phyloP scores from a whole-genome alignment of 2,797 vertebrate species.

The Enteromius paludinosus region DNA sequence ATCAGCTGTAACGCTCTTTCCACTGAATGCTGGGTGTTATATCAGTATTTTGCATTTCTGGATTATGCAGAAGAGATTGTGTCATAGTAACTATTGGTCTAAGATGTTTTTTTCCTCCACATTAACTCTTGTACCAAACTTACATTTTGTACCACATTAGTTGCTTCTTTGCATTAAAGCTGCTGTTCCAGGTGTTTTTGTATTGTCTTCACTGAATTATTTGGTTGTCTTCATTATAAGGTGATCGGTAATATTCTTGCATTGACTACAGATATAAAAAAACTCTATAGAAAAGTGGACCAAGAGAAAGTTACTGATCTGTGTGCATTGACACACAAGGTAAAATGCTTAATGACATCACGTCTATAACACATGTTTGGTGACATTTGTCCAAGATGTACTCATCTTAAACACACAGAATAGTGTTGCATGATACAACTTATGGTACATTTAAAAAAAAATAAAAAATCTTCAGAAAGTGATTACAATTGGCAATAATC shows the following conservation, averaged over 20 bases:
- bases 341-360: background rate
- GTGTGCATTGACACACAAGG: no score
- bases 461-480: background rate
- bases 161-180: conserved; percentile 80
- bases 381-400: background rate
- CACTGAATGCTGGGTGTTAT: background rate
- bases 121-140: conserved; percentile 65
- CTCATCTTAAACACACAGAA: background rate
- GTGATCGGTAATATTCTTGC: background rate
- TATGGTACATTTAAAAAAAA: background rate
- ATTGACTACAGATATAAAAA: background rate
- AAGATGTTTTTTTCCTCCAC: conserved; percentile 36
- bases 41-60: conserved; percentile 3
- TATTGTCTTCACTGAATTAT: conserved; percentile 77
- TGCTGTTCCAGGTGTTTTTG: conserved; percentile 74
- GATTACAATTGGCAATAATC: background rate
- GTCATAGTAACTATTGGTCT: conserved; percentile 48
- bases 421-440: background rate
- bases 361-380: background rate
- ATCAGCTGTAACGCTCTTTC: background rate
- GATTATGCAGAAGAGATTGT: conserved; percentile 10
- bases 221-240: conserved; percentile 50
- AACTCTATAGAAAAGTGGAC: background rate
- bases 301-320: background rate
- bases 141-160: conserved; percentile 80